These are phyloP conservation scores for Syngnathus rostellatus DNA, from an alignment of 2,797 vertebrate species.

Conservation along the genomic window DNA sequence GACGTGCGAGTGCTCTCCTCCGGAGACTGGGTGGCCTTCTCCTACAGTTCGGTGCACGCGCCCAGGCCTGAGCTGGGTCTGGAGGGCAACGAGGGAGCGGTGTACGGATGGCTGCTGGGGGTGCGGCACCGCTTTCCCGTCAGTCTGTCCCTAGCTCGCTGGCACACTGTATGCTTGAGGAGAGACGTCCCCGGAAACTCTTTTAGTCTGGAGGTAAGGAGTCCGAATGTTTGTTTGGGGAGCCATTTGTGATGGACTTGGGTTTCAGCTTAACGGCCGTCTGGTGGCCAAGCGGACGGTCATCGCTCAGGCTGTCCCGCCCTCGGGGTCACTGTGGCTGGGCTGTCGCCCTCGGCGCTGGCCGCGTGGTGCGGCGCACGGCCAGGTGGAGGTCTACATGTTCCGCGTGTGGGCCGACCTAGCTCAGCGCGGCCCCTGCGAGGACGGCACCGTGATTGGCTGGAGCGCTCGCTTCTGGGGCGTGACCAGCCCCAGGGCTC, in stretches of 20 bases:
- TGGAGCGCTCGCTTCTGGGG: conserved; percentile 63
- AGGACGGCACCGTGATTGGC: conserved; percentile 64
- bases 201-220: conserved; percentile 62
- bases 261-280: conserved; percentile 38
- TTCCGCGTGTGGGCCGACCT: conserved; percentile 67
- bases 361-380: not conserved
- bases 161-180: conserved; percentile 66
- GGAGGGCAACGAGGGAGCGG: conserved; percentile 54
- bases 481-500: conserved; percentile 40
- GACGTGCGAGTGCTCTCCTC: conserved; percentile 54
- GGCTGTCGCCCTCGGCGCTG: conserved; percentile 51
- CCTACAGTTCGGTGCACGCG: conserved; percentile 49
- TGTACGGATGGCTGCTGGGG: conserved; percentile 66
- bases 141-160: conserved; percentile 31
- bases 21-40: conserved; percentile 67
- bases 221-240: not conserved
- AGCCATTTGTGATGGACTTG: not conserved
- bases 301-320: conserved; percentile 45
- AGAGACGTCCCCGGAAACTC: conserved; percentile 35
- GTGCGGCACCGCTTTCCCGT: conserved; percentile 59
- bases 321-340: conserved; percentile 54
- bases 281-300: conserved; percentile 42
- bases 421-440: conserved; percentile 41
- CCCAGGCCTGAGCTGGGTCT: conserved; percentile 57
- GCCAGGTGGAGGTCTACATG: conserved; percentile 65